Evolutionary conservation across 2,113 vertebrate genomes (phyloP).

Genomic region (Pseudorhombus dupliciocellatus): DNA sequence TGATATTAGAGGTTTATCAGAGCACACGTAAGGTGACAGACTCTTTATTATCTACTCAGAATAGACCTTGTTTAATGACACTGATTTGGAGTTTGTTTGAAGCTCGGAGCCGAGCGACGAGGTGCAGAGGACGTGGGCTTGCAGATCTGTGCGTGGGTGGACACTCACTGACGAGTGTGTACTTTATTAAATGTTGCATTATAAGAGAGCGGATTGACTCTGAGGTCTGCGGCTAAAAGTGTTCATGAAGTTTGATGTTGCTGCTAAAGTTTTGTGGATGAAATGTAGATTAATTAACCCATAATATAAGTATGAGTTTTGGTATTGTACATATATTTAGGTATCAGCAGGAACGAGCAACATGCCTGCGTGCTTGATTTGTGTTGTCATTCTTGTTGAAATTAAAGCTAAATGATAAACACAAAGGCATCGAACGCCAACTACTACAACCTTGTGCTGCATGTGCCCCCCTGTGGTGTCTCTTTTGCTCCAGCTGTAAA

Average conservation of each 20-base stretch:
- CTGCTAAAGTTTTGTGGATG: not conserved
- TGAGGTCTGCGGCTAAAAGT: not conserved
- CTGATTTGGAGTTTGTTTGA: constrained; percentile 52
- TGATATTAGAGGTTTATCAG: constrained; percentile 56
- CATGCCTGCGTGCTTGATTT: no score
- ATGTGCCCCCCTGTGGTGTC: not conserved
- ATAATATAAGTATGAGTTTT: no score
- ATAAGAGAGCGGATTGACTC: not conserved
- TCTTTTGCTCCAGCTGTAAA: constrained; percentile 18
- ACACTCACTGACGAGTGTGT: constrained; percentile 38
- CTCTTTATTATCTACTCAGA: constrained; percentile 63
- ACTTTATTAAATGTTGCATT: constrained; percentile 28
- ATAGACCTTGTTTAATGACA: constrained; percentile 62
- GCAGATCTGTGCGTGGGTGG: constrained; percentile 21
- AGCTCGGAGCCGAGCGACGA: constrained; percentile 41
- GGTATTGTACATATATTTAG: no score
- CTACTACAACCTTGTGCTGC: not conserved
- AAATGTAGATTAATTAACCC: no score
- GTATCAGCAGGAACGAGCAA: no score
- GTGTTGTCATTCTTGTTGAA: no score
- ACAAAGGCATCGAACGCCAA: no score
- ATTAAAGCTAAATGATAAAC: no score
- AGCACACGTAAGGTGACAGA: constrained; percentile 52
- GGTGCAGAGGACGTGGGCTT: constrained; percentile 19
- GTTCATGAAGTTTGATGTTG: not conserved